Evolutionary conservation across 2,888 invertebrate genomes (phyloP), one percentile per base, ranked within the genome.

Genomic region (Folsomia manolachei): DNA sequence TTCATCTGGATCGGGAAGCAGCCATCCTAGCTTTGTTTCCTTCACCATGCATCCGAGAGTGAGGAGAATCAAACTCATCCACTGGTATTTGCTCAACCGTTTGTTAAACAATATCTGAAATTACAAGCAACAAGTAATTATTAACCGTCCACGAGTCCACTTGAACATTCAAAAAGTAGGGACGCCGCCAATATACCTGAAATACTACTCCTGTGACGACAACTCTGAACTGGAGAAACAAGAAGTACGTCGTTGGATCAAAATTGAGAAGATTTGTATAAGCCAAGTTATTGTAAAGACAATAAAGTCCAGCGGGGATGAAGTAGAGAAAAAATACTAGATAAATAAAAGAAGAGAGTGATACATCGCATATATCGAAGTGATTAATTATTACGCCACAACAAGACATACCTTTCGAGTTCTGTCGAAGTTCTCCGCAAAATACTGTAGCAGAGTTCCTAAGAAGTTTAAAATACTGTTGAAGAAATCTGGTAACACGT

Each of bases 161-260:
- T 39, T 39, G 39, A 39, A 9, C 39, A 4, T 39, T 39, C 39
- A 14, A 39, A 39, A 39, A 4, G 39, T 39, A 39, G 4, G 39
- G 39, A 39, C 26, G n/a, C n/a, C n/a, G n/a, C n/a, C n/a, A n/a
- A n/a, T n/a, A 27, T 23, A 94, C 94, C 89, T 96, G 95, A 85
- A 94, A 97, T 61, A 96, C 86, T 70, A 97, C 85, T 51, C 95
- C 97, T 2, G 96, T 97, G 7, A 96, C 88, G 21, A 97, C 95
- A 52, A 97, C 95, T 81, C 97, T 87, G 79, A 97, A 89, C 84
- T 97, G 96, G 7, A 97, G 86, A 61, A 97, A 84, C 71, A 97
- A 87, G 84, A 92, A 95, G 83, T 97, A 97, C 0, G 96, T 95
- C 0, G 97, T 96, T 0, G 97, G 96, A 84, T 97, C 97, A 85